Percentiles rank a stretch among this genome's conserved stretches.
phyloP scores from a whole-genome alignment of 1,140 invertebrate species.

The Wasmannia auropunctata region DNA sequence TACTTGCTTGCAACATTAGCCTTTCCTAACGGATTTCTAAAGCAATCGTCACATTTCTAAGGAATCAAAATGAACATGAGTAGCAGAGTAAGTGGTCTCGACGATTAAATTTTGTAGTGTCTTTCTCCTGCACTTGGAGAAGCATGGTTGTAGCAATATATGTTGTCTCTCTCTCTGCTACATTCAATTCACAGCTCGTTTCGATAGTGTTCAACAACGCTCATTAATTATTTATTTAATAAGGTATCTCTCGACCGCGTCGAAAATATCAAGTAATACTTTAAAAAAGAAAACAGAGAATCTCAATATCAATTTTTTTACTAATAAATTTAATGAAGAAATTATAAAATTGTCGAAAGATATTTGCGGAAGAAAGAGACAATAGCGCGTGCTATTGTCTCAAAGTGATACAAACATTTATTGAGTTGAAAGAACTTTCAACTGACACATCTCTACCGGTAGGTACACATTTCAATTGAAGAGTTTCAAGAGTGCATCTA shows the following conservation, averaged over 20 bases:
- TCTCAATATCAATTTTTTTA: background rate
- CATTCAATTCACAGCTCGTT: background rate
- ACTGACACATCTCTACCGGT: constrained; percentile 13
- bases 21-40: background rate
- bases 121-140: background rate
- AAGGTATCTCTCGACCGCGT: background rate
- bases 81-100: background rate
- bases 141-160: background rate
- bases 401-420: constrained; percentile 10
- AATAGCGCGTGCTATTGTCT: background rate
- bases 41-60: background rate
- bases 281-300: background rate
- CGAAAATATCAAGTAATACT: background rate
- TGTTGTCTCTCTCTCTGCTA: background rate
- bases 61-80: background rate
- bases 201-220: background rate
- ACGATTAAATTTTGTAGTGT: background rate
- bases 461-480: constrained; percentile 14
- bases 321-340: background rate
- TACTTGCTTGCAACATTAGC: background rate
- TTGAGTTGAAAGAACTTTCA: constrained; percentile 26
- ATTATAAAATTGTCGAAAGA: background rate
- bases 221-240: background rate
- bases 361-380: background rate
- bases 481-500: constrained; percentile 18